phyloP scores from a whole-genome alignment of 2,113 vertebrate genomes.

The Hypocryptadius cinnamomeus region DNA sequence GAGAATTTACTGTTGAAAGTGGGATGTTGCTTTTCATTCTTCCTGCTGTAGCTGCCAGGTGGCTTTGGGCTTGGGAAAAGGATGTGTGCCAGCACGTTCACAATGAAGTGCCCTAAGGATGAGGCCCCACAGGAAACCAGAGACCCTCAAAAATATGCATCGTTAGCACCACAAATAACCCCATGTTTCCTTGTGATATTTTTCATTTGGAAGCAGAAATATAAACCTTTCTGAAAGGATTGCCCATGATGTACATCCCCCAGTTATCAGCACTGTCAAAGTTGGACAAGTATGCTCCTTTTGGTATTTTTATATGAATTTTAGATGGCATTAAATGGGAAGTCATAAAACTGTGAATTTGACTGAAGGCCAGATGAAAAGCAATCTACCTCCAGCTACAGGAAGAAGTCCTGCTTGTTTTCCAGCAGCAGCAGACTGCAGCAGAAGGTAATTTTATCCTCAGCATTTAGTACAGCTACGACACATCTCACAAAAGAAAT shows the following conservation, averaged over 20 bases:
- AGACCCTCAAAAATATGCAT: conserved; percentile 7
- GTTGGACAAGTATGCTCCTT: not conserved
- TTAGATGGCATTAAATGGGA: not conserved
- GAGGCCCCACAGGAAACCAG: conserved; percentile 15
- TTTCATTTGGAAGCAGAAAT: not conserved
- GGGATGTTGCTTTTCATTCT: not conserved
- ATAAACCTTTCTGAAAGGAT: not conserved
- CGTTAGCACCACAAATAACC: not conserved
- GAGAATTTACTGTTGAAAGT: not conserved
- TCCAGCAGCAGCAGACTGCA: not conserved
- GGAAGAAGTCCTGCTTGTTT: not conserved
- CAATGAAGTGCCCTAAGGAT: conserved; percentile 1
- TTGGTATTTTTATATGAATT: not conserved
- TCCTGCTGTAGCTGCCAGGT: conserved; percentile 19
- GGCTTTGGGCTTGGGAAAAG: conserved; percentile 37
- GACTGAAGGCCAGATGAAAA: not conserved
- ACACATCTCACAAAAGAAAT: not conserved
- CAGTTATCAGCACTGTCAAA: not conserved
- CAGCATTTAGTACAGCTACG: not conserved
- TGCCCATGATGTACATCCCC: not conserved
- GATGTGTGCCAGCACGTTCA: not conserved
- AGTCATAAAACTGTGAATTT: not conserved
- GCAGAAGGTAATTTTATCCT: conserved; percentile 14
- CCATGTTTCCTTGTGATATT: not conserved
- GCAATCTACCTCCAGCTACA: not conserved